Evolutionary conservation across 2,888 invertebrate genomes (phyloP), one percentile per base, ranked within the genome.

Genomic region (Plagodis pulveraria): DNA sequence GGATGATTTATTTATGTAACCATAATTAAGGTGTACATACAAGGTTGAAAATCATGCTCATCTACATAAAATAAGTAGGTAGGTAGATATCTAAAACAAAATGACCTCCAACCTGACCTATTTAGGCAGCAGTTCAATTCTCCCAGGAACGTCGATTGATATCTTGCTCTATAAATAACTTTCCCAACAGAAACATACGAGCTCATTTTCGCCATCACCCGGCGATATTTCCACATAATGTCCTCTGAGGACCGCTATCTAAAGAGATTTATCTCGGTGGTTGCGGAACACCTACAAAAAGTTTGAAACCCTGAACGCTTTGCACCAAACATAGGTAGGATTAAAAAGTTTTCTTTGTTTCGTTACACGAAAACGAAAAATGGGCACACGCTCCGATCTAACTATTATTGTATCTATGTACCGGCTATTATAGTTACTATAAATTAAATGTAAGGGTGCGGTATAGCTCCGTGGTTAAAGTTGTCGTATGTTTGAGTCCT

Each of bases 181-280:
- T 69, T 65, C 48, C 72, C 72, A 73, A 74, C 73, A 74, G 74
- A 73, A 78, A 80, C 78, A 80, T 74, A 76, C 74, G 76, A 80
- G 76, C 77, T 83, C 80, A 80, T 84, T 84, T 81, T 81, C 77
- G 72, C 78, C 79, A 81, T 83, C 80, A 75, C 69, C 68, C 73
- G 69, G 66, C 77, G 74, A 83, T 82, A 84, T 84, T 81, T 85
- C 79, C 80, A 81, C 79, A 80, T 84, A 85, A 85, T 83, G 83
- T 82, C 75, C 76, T 78, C 70, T 67, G 69, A 66, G 74, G 78
- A 78, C 78, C 76, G 77, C 80, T 81, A 83, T 84, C 82, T 81
- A 63, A 22, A 66, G 77, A 84, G 82, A 86, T 86, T 86, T 86
- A 87, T 86, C 82, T 83, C 73, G 77, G 82, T 78, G 73, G 76